Base-by-base conservation (phyloP, 1,140 invertebrate species). In the Pomacea maculata region DNA sequence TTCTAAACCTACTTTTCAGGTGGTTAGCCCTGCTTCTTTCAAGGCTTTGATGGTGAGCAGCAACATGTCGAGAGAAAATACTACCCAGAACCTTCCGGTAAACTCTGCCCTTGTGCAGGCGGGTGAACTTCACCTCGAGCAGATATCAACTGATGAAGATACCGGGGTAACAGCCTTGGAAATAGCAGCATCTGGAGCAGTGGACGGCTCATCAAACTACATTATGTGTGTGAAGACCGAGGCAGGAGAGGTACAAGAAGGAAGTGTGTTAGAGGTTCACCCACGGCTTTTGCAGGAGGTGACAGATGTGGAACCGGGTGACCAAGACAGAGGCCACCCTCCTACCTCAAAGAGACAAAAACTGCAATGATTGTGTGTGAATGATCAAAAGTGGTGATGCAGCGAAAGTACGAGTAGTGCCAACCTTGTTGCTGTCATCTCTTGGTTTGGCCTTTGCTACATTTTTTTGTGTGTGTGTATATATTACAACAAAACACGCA, bases 161-260 rank as follows among this genome's bases (percentile, higher is more conserved):
- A 45, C 75, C 63, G 67, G 67, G 12, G 25, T 70, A 45, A 57
- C 77, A 34, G 19, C 77, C 54, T 11, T 10, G 12, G 75, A 52
- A 65, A 65, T 75, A 29, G n/a, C 74, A 21, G 74, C 21, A 21
- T 61, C 74, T 11, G 61, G 34, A 12, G 8, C 63, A 65, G 15
- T 45, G 3, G 64, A 45, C 25, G 34, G 3, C 34, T 4, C 34
- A 45, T 71, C 78, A 8, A 71, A 74, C 61, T 74, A 73, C 34
- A 63, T 80, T 21, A 80, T 80, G 79, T 80, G 79, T 65, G 78
- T 79, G 45, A 68, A 79, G 14, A 70, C 54, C 55, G 25, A 73
- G 61, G 11, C 57, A 14, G 57, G 57, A 61, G 57, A 61, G 57
- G 57, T 61, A 8, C 4, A 61, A 9, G 57, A 61, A 17, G 57